These are phyloP conservation scores for Calyptomena viridis DNA, from an alignment of 2,113 vertebrate genomes.

Conservation along the genomic window DNA sequence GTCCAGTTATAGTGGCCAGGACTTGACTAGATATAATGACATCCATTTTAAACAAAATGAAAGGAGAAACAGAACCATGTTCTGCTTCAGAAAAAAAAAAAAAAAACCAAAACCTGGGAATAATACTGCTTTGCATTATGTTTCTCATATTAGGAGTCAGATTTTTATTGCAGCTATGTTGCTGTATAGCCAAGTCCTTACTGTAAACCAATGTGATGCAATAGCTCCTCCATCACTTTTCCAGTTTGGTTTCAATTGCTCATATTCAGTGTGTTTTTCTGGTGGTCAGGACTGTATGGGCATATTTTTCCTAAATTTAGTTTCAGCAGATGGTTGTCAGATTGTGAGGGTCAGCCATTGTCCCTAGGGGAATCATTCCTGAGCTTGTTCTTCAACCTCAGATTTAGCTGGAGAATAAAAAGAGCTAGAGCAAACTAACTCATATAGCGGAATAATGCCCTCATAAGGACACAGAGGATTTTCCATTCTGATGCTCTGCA, in stretches of 20 bases:
- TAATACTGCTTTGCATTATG: background rate
- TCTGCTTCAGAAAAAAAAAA: background rate
- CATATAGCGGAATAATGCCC: background rate
- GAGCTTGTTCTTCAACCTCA: background rate
- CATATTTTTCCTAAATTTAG: background rate
- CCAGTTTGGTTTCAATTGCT: background rate
- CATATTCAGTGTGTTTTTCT: background rate
- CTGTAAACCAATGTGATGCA: background rate
- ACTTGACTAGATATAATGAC: constrained; percentile 10
- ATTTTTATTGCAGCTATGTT: background rate
- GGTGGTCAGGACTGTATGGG: background rate
- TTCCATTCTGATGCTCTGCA: background rate
- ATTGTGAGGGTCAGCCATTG: background rate
- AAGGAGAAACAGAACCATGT: background rate
- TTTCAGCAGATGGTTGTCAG: constrained; percentile 23
- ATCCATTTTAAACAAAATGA: constrained; percentile 17
- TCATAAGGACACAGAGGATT: background rate
- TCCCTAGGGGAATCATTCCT: background rate
- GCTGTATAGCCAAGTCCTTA: background rate
- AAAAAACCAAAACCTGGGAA: background rate
- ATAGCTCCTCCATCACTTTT: background rate
- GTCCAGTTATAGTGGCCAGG: background rate
- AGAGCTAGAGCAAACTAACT: background rate
- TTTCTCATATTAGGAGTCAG: background rate
- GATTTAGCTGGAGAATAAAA: background rate